phyloP scores from a whole-genome alignment of 2,797 vertebrate genomes.

The Austrolebias charrua region DNA sequence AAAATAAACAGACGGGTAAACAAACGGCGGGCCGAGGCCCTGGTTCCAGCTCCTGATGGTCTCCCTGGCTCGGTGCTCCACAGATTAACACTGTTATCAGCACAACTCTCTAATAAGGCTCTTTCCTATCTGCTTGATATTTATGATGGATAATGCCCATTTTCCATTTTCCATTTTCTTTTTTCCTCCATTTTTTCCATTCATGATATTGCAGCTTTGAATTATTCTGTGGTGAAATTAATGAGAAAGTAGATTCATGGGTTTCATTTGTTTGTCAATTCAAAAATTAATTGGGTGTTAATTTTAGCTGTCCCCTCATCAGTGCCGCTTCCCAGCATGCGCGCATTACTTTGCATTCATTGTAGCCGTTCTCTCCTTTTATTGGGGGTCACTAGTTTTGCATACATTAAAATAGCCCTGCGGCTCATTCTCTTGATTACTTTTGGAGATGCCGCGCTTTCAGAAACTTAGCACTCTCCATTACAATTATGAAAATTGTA shows the following conservation, averaged over 20 bases:
- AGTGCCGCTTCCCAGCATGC: conserved; percentile 87
- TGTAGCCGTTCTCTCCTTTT: conserved; percentile 89
- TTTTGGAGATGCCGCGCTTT: conserved; percentile 93
- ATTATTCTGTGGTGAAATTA: conserved; percentile 97
- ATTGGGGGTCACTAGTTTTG: conserved; percentile 97
- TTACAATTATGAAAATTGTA: conserved; percentile 94
- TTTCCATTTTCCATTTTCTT: conserved; percentile 70
- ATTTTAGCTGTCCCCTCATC: conserved; percentile 98
- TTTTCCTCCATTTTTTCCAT: conserved; percentile 58
- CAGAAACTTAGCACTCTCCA: conserved; percentile 93
- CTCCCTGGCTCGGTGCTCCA: conserved; percentile 43
- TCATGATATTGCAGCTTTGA: conserved; percentile 95
- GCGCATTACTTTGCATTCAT: conserved; percentile 94
- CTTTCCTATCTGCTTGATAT: conserved; percentile 97
- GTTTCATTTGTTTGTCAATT: conserved; percentile 99
- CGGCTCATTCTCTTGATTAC: conserved; percentile 97
- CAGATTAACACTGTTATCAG: conserved; percentile 74
- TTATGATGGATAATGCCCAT: conserved; percentile 98
- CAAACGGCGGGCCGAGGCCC: conserved; percentile 37
- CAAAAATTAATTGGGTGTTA: conserved; percentile 99
- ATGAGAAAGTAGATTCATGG: conserved; percentile 99
- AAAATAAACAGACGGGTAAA: conserved; percentile 66
- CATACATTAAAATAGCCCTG: conserved; percentile 98
- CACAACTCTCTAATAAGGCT: conserved; percentile 85
- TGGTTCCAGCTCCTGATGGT: conserved; percentile 37